These are phyloP conservation scores for Antigone vipio DNA, from an alignment of 2,113 vertebrate genomes.

Conservation along the genomic window DNA sequence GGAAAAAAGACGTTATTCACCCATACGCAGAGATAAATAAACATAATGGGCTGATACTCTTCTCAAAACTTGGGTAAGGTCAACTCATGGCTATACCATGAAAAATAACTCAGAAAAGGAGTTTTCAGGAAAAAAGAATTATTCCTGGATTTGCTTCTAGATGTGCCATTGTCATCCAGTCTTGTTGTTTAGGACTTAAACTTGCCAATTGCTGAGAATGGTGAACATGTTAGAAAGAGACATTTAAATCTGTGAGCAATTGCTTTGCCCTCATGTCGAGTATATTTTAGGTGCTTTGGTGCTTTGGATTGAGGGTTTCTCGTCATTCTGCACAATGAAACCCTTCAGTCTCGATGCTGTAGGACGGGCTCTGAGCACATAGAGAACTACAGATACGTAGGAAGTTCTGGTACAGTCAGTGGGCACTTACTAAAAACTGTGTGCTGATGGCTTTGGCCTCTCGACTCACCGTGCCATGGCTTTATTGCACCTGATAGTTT, in stretches of 20 bases:
- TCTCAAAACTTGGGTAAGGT: background rate
- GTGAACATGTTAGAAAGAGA: accelerated
- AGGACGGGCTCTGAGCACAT: background rate
- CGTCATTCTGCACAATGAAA: accelerated
- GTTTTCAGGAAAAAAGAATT: background rate
- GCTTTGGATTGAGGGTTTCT: background rate
- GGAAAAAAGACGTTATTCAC: background rate
- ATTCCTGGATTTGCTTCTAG: background rate
- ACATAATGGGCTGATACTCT: background rate
- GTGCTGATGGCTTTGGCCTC: background rate
- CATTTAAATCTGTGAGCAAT: background rate
- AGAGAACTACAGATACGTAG: accelerated
- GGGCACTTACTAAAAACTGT: background rate
- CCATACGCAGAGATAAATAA: background rate
- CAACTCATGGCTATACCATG: accelerated
- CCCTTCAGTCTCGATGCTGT: background rate
- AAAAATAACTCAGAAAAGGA: background rate
- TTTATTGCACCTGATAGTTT: background rate
- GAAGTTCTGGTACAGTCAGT: background rate
- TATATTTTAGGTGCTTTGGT: background rate
- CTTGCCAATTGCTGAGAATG: background rate
- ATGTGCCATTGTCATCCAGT: background rate
- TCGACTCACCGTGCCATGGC: accelerated
- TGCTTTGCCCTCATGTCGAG: background rate
- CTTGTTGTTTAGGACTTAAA: background rate